Evolutionary conservation across 2,888 invertebrate genomes (phyloP), one percentile per base, ranked within the genome.

Genomic region (Norana najaformis): DNA sequence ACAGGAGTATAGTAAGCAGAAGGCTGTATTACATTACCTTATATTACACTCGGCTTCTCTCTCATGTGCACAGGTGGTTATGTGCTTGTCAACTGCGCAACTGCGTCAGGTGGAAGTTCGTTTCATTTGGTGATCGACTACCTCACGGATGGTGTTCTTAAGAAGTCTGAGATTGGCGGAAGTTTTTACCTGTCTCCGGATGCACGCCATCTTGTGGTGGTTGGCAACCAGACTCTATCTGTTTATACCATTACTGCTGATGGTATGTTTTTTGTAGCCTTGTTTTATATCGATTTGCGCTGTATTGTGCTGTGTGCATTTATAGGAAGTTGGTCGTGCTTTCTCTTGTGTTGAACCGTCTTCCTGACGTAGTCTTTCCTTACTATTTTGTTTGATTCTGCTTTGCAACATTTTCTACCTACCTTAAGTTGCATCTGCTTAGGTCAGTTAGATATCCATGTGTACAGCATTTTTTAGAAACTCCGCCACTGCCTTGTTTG

Each of bases 141-240:
- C 90, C 88, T 90, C 53, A 91, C 91, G 20, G 88, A 88, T 88
- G 89, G 82, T 34, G 88, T 91, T 5, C 69, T 91, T 47, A 89
- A 89, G 85, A 90, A 37, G 89, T 90, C 90, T n/a, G 89, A 90
- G 37, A 88, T 90, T 11, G 89, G 88, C 6, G 90, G 89, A 35
- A 89, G 88, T n/a, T 53, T 90, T 23, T 90, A 69, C 47, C 37
- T 90, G 38, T 90, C 90, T 41, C 89, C 89, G 11, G 89, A 89
- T 88, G 89, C 88, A 13, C 69, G 90, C 20, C 39, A 89, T 37
- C 83, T 90, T 20, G 88, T 89, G 34, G 37, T 89, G 30, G 69
- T 90, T 53, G 88, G 89, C 35, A 85, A 85, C 85, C 35, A 37
- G 37, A 85, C 85, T n/a, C 23, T 85, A 35, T 13, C 37, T 85